A percentile compares a stretch with the other conserved stretches of the same genome.
Conservation (phyloP, 1,140 invertebrate species). For the Trissolcus basalis region DNA sequence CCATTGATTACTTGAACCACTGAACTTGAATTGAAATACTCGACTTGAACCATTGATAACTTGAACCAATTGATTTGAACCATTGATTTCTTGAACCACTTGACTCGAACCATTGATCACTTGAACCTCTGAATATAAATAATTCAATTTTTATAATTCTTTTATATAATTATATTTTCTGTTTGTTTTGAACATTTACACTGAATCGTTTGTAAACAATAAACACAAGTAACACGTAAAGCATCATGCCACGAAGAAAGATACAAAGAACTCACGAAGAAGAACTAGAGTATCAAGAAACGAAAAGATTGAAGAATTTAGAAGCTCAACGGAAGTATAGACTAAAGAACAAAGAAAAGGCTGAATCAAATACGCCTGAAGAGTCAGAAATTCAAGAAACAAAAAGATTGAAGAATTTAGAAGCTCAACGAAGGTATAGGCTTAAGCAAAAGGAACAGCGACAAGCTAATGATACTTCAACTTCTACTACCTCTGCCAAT, state of each 20-base stretch:
- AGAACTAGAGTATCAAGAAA: slow-evolving; percentile 13
- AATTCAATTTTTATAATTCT: too few relatives aligned
- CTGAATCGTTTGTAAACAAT: too few relatives aligned
- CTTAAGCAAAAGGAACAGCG: slow-evolving; percentile 7
- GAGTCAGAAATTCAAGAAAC: slow-evolving; percentile 5
- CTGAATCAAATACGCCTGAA: slow-evolving; percentile 1
- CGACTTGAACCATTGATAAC: too few relatives aligned
- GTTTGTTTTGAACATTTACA: too few relatives aligned
- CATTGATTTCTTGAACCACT: too few relatives aligned
- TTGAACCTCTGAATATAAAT: too few relatives aligned
- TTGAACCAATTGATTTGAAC: too few relatives aligned
- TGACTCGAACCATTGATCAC: too few relatives aligned
- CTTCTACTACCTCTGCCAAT: slow-evolving; percentile 4
- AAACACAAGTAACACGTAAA: too few relatives aligned
- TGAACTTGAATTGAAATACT: too few relatives aligned
- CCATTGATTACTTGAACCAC: too few relatives aligned
- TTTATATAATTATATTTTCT: too few relatives aligned
- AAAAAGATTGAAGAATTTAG: slow-evolving; percentile 9
- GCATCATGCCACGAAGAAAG: slow-evolving; percentile 10
- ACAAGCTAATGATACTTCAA: slow-evolving; percentile 4
- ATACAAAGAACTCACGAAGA: slow-evolving; percentile 3
- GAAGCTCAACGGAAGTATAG: slow-evolving; percentile 8
- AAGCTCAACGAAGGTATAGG: slow-evolving; percentile 13
- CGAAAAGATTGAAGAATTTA: slow-evolving; percentile 1
- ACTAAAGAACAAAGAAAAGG: background rate